Evolutionary conservation across 2,113 vertebrate genomes (phyloP).

Genomic region (Tursiops truncatus): DNA sequence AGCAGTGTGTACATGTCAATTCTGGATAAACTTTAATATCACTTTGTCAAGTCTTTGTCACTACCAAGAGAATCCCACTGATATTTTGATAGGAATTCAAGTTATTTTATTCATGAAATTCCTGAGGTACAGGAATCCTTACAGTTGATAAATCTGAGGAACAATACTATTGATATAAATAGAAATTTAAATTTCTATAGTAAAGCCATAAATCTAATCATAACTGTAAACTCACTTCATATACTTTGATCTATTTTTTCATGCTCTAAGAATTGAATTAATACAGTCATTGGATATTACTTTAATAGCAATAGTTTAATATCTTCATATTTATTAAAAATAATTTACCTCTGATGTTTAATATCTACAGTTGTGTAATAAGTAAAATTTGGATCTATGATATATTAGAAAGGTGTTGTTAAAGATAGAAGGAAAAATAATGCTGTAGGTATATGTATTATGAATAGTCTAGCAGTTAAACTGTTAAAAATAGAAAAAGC

Average conservation of each 20-base stretch:
- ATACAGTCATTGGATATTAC: neutral
- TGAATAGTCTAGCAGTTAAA: neutral
- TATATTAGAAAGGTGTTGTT: neutral
- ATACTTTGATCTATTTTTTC: neutral
- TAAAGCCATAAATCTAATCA: neutral
- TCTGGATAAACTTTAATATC: neutral
- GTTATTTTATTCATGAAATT: neutral
- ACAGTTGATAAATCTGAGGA: neutral
- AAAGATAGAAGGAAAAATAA: neutral
- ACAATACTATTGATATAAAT: neutral
- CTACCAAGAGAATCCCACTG: neutral
- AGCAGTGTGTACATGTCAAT: too few relatives aligned
- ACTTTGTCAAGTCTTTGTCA: neutral
- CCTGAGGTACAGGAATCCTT: neutral
- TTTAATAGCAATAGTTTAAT: neutral
- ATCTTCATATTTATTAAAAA: slow-evolving; percentile 6
- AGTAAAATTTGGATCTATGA: neutral
- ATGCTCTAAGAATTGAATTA: neutral
- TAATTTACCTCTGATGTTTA: neutral
- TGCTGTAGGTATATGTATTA: neutral
- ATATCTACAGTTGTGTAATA: neutral
- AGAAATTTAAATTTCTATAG: neutral
- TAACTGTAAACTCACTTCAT: neutral
- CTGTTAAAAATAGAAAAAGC: neutral
- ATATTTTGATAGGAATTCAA: slow-evolving; percentile 15